Base-by-base conservation (phyloP, 2,888 invertebrate species). In the Drosophila rellima region DNA sequence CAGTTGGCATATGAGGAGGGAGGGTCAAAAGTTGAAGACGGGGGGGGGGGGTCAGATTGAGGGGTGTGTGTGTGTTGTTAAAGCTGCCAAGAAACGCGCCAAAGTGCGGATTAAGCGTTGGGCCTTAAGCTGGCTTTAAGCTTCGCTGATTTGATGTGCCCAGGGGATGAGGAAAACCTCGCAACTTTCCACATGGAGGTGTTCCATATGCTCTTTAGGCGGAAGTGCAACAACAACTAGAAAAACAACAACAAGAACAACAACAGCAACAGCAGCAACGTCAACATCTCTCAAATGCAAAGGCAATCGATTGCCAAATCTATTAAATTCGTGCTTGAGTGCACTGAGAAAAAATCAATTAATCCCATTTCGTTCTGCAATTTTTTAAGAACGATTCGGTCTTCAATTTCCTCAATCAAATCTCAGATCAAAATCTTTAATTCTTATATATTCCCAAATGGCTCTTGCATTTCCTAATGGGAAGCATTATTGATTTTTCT, bases 31-130 rank as follows among this genome's bases (percentile, higher is more conserved):
- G 33, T 26, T 7, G 7, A 20, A 44, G 39, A n/a, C n/a, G n/a
- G n/a, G 6, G 47, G 4, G 2, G 20, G 33, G 26, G 40, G 17
- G 29, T 3, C 8, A 20, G 44, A 11, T 18, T 18, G 4, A 17
- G 4, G 23, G 23, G 5, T 13, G 17, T 39, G 31, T 51, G 31
- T 26, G 26, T 26, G 26, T 52, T 20, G 26, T 33, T 42, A 56
- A 71, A 82, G 75, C 84, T 80, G 84, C 68, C 48, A 87, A 87
- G 78, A 84, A 84, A 84, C 82, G 83, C 87, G 83, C 84, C 74
- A 87, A 84, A 87, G 70, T 82, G 75, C 82, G 87, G 82, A 78
- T 84, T 84, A 84, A 80, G 70, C 82, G 67, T 44, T 57, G 52
- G 71, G 54, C 71, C 40, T 66, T 61, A 74, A 74, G 74, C 57